Base-by-base conservation (phyloP, 2,797 vertebrate species). In the Steatocranus sp. region DNA sequence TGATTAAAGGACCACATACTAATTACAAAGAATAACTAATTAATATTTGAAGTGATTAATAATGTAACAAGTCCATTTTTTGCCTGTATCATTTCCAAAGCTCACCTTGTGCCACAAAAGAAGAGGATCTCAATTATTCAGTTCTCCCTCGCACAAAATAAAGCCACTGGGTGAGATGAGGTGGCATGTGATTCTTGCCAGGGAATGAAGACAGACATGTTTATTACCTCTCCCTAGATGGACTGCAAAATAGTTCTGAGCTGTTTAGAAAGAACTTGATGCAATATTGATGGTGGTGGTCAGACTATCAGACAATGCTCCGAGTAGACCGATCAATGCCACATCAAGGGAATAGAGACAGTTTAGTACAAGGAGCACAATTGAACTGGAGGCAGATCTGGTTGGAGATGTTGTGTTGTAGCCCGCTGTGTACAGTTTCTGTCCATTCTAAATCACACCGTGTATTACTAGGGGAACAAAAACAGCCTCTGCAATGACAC, bases 311-410 rank as follows among this genome's bases (percentile, higher is more conserved):
- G 87, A 91, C 90, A 82, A 88, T 75, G 80, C 84, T 88, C 84
- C 4, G 84, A 88, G 90, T 81, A 83, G 94, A 91, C 82, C 36
- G 91, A 96, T 95, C 94, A 92, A 95, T 95, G 94, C 80, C 83
- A 86, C 87, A 89, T 90, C 87, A 78, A 83, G 89, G 91, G 89
- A 86, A 89, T 76, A 79, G 75, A 93, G 73, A 75, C 83, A 81
- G 85, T 83, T 88, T 88, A 88, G 91, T 63, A 80, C 81, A 54
- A 66, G 81, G 87, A 82, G 87, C 85, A 74, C 81, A 83, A 86
- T 34, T 83, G 79, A 76, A 83, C 78, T 88, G 74, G 30, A 80
- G 80, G 89, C 61, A 53, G 25, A 63, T 86, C 53, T 81, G 75
- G 83, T 87, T 83, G 84, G 77, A 73, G 41, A 30, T 46, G 23